phyloP scores from a whole-genome alignment of 2,888 invertebrate species.

The Orthonychiurus folsomi region DNA sequence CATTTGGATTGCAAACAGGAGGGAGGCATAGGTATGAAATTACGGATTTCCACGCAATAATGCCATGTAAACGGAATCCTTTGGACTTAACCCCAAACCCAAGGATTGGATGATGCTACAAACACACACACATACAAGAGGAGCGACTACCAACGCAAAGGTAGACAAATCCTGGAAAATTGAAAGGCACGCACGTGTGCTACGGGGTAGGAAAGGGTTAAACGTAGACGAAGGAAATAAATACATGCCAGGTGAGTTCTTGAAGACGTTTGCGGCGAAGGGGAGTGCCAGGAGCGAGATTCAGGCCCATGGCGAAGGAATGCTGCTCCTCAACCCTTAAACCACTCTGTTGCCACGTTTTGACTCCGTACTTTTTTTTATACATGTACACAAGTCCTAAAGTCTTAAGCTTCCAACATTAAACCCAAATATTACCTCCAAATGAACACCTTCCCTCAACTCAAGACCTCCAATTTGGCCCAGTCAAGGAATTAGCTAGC shows the following conservation, averaged over 20 bases:
- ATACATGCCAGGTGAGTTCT: neutral
- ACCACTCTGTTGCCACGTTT: slow-evolving; percentile 7
- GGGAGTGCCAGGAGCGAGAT: slow-evolving; percentile 13
- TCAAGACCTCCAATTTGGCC: no score
- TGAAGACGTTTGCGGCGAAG: neutral
- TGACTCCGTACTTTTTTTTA: no score
- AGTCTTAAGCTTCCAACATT: no score
- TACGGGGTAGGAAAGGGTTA: neutral
- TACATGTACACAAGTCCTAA: no score
- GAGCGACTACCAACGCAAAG: no score
- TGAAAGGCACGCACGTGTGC: neutral
- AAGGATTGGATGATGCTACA: no score
- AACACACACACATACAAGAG: no score
- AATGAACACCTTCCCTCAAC: no score
- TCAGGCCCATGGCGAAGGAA: slow-evolving; percentile 7
- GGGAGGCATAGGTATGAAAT: slow-evolving; percentile 11
- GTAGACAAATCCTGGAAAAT: neutral
- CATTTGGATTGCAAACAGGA: neutral
- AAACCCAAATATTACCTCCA: no score
- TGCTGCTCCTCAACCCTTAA: slow-evolving; percentile 12
- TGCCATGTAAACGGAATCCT: no score
- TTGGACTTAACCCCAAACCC: no score
- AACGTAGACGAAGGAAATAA: neutral
- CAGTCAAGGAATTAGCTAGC: no score
- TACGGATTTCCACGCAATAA: slow-evolving; percentile 14